Evolutionary conservation across 2,113 vertebrate species (phyloP).

Genomic region (Muntiacus muntjak): DNA sequence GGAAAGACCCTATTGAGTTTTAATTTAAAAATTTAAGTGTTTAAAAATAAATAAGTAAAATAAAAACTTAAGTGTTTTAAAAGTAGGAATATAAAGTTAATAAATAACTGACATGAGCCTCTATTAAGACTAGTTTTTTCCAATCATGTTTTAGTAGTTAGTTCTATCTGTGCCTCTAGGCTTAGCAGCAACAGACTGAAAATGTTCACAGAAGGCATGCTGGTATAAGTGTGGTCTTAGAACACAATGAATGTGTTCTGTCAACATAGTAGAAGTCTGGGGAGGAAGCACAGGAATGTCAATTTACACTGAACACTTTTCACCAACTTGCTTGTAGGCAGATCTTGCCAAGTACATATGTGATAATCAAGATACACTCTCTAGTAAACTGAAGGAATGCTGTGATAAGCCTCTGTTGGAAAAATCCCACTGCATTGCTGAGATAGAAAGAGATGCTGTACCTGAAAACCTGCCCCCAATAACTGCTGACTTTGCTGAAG

Average conservation of each 20-base stretch:
- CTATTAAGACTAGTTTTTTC: not conserved
- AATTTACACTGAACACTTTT: not conserved
- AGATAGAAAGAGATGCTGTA: slow-evolving; percentile 22
- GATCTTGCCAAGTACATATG: slow-evolving; percentile 55
- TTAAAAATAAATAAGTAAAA: not conserved
- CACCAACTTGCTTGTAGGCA: slow-evolving; percentile 55
- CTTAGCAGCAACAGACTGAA: not conserved
- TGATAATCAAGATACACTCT: slow-evolving; percentile 67
- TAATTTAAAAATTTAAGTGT: not conserved
- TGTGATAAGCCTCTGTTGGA: slow-evolving; percentile 66
- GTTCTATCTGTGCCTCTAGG: not conserved
- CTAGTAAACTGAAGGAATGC: slow-evolving; percentile 74
- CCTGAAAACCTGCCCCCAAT: slow-evolving; percentile 62
- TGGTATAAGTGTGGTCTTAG: not conserved
- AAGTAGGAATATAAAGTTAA: not conserved
- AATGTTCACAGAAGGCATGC: not conserved
- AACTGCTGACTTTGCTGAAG: slow-evolving; percentile 21
- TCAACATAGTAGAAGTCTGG: not conserved
- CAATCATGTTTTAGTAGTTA: not conserved
- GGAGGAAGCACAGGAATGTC: not conserved
- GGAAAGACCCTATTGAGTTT: not conserved
- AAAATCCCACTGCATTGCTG: slow-evolving; percentile 60
- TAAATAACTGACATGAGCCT: not conserved
- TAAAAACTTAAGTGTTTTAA: not conserved
- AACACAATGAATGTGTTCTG: not conserved